Conservation (phyloP, 2,888 invertebrate genomes). For the Lycaena phlaeas region DNA sequence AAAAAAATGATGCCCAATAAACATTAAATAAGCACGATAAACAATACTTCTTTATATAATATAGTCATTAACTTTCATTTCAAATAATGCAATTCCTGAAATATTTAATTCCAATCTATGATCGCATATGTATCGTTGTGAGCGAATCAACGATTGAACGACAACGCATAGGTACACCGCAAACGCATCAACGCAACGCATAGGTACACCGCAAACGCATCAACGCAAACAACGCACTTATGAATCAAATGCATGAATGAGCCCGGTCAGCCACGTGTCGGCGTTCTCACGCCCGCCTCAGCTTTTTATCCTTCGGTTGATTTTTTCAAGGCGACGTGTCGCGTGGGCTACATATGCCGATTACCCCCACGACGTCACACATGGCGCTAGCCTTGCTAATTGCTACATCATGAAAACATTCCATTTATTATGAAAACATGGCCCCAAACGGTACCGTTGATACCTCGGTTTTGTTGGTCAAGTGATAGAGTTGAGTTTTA, state of each 20-base stretch:
- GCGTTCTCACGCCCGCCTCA: conserved; percentile 61
- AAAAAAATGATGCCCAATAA: no score
- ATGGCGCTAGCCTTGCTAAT: conserved; percentile 64
- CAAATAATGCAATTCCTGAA: no score
- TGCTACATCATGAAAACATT: conserved; percentile 45
- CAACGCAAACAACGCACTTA: conserved; percentile 33
- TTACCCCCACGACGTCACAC: conserved; percentile 48
- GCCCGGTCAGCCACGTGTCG: conserved; percentile 61
- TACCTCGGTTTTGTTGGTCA: no score
- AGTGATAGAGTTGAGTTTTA: no score
- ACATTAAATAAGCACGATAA: no score
- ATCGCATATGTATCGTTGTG: no score
- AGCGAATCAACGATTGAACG: no score
- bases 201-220: conserved; percentile 17
- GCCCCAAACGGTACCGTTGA: no score
- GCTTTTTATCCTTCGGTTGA: conserved; percentile 28
- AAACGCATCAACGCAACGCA: not conserved
- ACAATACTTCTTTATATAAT: no score
- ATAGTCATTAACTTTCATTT: no score
- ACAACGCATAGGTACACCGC: no score
- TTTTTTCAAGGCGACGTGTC: conserved; percentile 43
- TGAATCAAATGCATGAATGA: conserved; percentile 72
- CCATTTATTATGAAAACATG: conserved; percentile 16
- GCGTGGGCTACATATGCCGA: conserved; percentile 63
- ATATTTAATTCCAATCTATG: no score